Percentiles rank a stretch among this genome's conserved stretches.
Evolutionary conservation across 2,888 invertebrate genomes (phyloP).

Genomic region (Catocala fraxini): DNA sequence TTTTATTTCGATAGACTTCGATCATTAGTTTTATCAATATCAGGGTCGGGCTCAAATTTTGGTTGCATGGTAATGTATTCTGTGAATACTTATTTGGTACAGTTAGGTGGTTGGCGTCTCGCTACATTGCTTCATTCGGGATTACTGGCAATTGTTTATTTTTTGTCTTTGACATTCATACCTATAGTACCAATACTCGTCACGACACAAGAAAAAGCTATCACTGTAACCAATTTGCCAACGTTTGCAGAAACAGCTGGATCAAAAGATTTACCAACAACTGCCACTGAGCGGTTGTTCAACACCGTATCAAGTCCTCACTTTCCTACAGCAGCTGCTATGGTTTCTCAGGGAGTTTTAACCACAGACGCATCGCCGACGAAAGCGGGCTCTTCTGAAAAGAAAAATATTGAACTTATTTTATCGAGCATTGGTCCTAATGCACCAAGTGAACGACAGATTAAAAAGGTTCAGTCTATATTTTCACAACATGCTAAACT

Average conservation of each 20-base stretch:
- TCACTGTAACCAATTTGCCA: conserved; percentile 74
- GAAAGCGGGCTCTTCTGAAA: conserved; percentile 61
- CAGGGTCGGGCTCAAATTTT: conserved; percentile 69
- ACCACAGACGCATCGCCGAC: conserved; percentile 25
- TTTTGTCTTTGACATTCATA: conserved; percentile 70
- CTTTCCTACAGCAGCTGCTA: conserved; percentile 73
- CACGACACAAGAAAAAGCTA: conserved; percentile 64
- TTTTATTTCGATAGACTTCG: conserved; percentile 78
- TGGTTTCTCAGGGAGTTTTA: conserved; percentile 58
- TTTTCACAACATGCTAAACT: conserved; percentile 47
- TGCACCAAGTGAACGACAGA: conserved; percentile 62
- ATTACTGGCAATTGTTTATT: conserved; percentile 67
- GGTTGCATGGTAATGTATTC: conserved; percentile 72
- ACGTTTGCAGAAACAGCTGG: conserved; percentile 54
- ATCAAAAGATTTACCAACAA: conserved; percentile 28
- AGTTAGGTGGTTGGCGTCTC: conserved; percentile 69
- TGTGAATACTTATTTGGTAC: conserved; percentile 64
- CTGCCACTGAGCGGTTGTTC: conserved; percentile 53
- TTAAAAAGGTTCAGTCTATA: conserved; percentile 71
- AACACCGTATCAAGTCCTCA: conserved; percentile 56
- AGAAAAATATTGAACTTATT: neutral
- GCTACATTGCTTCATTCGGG: conserved; percentile 72
- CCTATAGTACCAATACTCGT: conserved; percentile 73
- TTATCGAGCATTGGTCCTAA: conserved; percentile 23
- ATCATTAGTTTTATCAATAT: conserved; percentile 67